Conservation (phyloP, 1,140 invertebrate genomes). For the Ceratosolen fusciceps region DNA sequence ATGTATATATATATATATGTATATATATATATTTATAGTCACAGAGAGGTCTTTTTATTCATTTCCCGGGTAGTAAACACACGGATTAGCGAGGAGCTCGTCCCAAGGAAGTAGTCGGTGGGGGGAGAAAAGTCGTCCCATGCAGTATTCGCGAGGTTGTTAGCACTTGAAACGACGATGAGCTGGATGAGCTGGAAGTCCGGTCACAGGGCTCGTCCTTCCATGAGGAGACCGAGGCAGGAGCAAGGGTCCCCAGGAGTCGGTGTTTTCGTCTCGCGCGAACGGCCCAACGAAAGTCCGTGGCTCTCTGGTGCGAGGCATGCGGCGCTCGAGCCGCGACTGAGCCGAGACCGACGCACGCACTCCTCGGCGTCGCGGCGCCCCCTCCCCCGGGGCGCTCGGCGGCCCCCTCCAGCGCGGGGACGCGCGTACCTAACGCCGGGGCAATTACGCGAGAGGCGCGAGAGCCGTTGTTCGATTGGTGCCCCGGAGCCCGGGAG, state of each 20-base stretch:
- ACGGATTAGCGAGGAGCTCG: too few species aligned
- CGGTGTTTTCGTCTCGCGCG: background rate
- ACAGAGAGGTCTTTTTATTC: too few species aligned
- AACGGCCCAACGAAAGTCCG: background rate
- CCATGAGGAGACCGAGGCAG: background rate
- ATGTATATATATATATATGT: too few species aligned
- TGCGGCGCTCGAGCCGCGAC: slow-evolving; percentile 68
- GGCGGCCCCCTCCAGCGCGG: slow-evolving; percentile 44
- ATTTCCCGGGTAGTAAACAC: too few species aligned
- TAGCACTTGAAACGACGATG: too few species aligned
- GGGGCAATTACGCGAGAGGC: background rate
- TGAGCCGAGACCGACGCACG: slow-evolving; percentile 50
- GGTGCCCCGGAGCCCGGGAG: background rate
- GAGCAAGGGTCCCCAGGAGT: background rate
- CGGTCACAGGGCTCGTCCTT: background rate
- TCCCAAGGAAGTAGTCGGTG: too few species aligned
- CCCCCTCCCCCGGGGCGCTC: background rate
- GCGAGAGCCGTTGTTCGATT: background rate
- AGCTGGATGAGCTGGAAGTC: too few species aligned
- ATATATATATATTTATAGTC: too few species aligned
- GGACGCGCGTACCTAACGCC: slow-evolving; percentile 46
- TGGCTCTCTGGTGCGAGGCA: slow-evolving; percentile 57
- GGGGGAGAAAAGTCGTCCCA: too few species aligned
- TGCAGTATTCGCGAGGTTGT: too few species aligned
- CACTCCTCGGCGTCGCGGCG: slow-evolving; percentile 15